Conservation (phyloP, 2,888 invertebrate species). For the Melanostoma mellinum region DNA sequence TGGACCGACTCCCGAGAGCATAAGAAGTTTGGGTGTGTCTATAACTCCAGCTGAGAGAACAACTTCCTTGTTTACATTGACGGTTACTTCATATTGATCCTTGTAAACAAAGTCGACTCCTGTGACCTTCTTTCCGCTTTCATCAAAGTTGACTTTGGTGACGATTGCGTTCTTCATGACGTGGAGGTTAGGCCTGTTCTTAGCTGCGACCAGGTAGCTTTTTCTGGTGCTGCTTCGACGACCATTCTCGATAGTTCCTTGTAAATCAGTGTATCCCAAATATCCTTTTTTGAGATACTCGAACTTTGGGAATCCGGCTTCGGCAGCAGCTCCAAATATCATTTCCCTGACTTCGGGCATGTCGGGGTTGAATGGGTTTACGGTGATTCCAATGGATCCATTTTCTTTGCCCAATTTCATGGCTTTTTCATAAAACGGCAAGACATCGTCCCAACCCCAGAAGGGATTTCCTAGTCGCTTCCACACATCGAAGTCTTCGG, state of each 20-base stretch:
- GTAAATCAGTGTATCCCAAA: conserved; percentile 84
- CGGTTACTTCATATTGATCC: conserved; percentile 78
- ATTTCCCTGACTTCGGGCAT: conserved; percentile 82
- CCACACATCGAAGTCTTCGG: conserved; percentile 84
- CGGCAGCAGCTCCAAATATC: conserved; percentile 86
- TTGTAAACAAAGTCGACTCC: conserved; percentile 80
- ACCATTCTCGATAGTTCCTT: conserved; percentile 84
- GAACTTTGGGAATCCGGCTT: conserved; percentile 85
- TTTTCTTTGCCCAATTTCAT: conserved; percentile 79
- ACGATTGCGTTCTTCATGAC: conserved; percentile 83
- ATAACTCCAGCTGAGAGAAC: conserved; percentile 77
- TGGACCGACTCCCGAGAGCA: conserved; percentile 77
- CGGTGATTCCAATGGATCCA: conserved; percentile 82
- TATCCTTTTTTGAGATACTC: conserved; percentile 86
- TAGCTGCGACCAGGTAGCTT: conserved; percentile 83
- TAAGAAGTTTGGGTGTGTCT: conserved; percentile 76
- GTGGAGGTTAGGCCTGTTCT: conserved; percentile 80
- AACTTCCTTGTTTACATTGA: conserved; percentile 71
- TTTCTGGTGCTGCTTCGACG: conserved; percentile 84
- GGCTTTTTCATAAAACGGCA: conserved; percentile 83
- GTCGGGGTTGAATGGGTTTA: conserved; percentile 75
- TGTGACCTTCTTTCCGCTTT: conserved; percentile 80
- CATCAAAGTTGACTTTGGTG: conserved; percentile 83
- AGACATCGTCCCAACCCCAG: conserved; percentile 84
- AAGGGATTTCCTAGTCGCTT: conserved; percentile 83